Evolutionary conservation across 2,888 invertebrate genomes (phyloP), one percentile per base, ranked within the genome.

Genomic region (Lasius fuliginosus): DNA sequence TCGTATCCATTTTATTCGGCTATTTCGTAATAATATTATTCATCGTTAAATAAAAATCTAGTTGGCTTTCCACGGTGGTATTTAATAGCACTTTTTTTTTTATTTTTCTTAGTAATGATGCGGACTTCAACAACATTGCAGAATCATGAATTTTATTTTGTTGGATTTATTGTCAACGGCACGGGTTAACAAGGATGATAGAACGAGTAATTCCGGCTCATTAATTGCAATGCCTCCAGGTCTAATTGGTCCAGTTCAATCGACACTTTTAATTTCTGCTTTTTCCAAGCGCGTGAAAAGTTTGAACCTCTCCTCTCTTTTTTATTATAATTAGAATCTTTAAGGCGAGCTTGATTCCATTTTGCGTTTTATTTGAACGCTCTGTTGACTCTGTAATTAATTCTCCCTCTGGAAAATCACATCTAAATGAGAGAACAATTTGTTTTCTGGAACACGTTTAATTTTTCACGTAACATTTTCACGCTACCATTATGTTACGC

Each of bases 181-280:
- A 71, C 85, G 87, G 5, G 36, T 87, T 90, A 89, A 89, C 88
- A 84, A 89, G 90, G 79, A 82, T 36, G 56, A 46, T 65, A 60
- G 60, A 74, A 82, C 68, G 65, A 82, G 75, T 85, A 82, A 86
- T 65, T 71, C 68, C 23, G 65, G 49, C 83, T 83, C 75, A 85
- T 84, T 87, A 87, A 85, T 84, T 73, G 81, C 77, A 49, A 60
- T 74, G 73, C 68, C 46, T 64, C 68, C 69, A 40, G 62, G 79
- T 84, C 87, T 85, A 87, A 88, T 89, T 89, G 65, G 83, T 68
- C 79, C 73, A 62, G 86, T 88, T 84, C 89, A 85, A 88, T 88
- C 76, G 76, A 23, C 75, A 64, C 71, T 85, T 90, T 90, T 85
- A 85, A 90, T 85, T 87, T 77, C 33, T 18, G 30, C 8, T 33